A percentile compares a stretch with the other conserved stretches of the same genome.
phyloP scores from a whole-genome alignment of 2,797 vertebrate species.

The Hoplostethus mediterraneus region DNA sequence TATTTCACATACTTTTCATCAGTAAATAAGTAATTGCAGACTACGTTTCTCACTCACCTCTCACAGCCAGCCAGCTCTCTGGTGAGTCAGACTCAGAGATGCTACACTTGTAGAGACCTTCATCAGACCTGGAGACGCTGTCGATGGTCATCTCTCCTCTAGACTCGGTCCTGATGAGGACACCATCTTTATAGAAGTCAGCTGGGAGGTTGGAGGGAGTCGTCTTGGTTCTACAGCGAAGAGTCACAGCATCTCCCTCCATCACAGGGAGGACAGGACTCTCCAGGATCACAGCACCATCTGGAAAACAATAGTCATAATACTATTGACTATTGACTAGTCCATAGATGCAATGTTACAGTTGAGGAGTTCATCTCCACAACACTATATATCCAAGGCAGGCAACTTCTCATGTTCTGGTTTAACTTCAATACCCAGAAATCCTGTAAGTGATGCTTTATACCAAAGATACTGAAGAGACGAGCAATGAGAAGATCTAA shows the following conservation, averaged over 20 bases:
- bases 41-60: no score
- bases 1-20: no score
- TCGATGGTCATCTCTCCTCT: not conserved
- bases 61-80: not conserved
- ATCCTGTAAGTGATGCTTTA: no score
- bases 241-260: not conserved
- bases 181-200: conserved; percentile 17
- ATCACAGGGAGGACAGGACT: conserved; percentile 29
- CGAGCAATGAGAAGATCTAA: no score
- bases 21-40: no score
- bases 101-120: conserved; percentile 15
- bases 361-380: not conserved
- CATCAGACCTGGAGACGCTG: not conserved
- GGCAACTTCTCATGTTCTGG: no score
- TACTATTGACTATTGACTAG: no score
- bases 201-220: not conserved
- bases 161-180: fast-evolving
- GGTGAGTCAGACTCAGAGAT: conserved; percentile 1
- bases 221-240: not conserved
- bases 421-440: no score
- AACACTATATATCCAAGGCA: no score
- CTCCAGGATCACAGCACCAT: conserved; percentile 15
- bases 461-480: no score
- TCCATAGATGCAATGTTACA: no score
- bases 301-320: not conserved